Percentiles rank a stretch among this genome's conserved stretches.
Conservation (phyloP, 1,140 invertebrate genomes). For the Caenorhabditis inopinata region DNA sequence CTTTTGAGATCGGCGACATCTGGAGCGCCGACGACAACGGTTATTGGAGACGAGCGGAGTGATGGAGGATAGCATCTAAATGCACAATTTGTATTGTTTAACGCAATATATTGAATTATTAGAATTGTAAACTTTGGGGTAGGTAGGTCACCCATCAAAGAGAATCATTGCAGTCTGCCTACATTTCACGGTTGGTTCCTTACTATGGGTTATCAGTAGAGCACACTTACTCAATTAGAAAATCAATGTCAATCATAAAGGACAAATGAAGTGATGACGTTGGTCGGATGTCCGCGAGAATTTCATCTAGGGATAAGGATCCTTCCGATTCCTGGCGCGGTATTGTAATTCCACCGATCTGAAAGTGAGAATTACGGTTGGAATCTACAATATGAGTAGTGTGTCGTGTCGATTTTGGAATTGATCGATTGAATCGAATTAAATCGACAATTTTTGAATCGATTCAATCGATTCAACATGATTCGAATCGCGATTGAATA, state of each 20-base stretch:
- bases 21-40: background rate
- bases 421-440: no score
- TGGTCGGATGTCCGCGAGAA: conserved; percentile 9
- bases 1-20: background rate
- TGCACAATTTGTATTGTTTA: background rate
- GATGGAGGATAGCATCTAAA: background rate
- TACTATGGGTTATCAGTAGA: no score
- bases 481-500: no score
- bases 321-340: background rate
- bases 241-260: conserved; percentile 37
- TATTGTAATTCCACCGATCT: conserved; percentile 1
- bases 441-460: background rate
- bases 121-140: no score
- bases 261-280: background rate
- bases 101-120: background rate
- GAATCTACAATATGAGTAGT: no score
- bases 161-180: no score
- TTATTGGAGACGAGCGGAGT: background rate
- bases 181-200: no score
- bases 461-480: no score
- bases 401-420: no score
- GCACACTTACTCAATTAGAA: background rate
- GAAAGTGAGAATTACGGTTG: no score
- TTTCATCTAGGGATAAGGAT: background rate
- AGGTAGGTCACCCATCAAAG: no score